A percentile compares a stretch with the other conserved stretches of the same genome.
Evolutionary conservation across 2,797 vertebrate genomes (phyloP).

Genomic region (Chiroxiphia lanceolata): DNA sequence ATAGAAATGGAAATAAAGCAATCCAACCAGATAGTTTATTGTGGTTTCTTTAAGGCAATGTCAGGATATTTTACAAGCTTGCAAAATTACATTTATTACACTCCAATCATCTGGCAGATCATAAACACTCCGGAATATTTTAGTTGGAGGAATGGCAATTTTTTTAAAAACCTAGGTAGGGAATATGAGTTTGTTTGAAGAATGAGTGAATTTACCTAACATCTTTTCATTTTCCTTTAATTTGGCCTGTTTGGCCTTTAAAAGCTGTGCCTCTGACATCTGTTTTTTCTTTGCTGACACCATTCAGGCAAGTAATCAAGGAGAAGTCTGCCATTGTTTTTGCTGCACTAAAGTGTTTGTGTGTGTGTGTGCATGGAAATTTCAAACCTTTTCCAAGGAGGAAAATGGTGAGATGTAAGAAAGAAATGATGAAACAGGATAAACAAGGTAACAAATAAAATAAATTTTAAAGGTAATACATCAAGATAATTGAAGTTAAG

Average conservation of each 20-base stretch:
- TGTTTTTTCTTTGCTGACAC: slow-evolving; percentile 65
- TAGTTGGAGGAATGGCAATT: slow-evolving; percentile 30
- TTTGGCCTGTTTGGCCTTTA: slow-evolving; percentile 51
- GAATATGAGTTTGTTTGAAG: slow-evolving; percentile 63
- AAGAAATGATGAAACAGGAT: slow-evolving; percentile 18
- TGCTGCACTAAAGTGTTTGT: neutral
- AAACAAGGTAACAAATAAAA: neutral
- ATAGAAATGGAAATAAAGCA: slow-evolving; percentile 2
- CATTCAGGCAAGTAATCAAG: slow-evolving; percentile 57
- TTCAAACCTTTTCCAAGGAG: neutral
- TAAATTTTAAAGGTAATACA: neutral
- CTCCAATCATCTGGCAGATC: slow-evolving; percentile 39
- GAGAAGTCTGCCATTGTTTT: slow-evolving; percentile 46
- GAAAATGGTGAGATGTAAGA: neutral
- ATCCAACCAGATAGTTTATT: neutral
- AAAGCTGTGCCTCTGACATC: slow-evolving; percentile 50
- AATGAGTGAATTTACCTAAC: slow-evolving; percentile 33
- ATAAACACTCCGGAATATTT: slow-evolving; percentile 53
- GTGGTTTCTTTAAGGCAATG: slow-evolving; percentile 48
- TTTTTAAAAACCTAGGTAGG: slow-evolving; percentile 14
- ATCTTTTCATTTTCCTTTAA: slow-evolving; percentile 51
- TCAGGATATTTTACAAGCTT: slow-evolving; percentile 33
- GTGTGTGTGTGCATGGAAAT: neutral
- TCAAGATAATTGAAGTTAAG: neutral
- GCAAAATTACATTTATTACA: slow-evolving; percentile 56